Base-by-base conservation (phyloP, 2,888 invertebrate species). In the Eledona agricola region DNA sequence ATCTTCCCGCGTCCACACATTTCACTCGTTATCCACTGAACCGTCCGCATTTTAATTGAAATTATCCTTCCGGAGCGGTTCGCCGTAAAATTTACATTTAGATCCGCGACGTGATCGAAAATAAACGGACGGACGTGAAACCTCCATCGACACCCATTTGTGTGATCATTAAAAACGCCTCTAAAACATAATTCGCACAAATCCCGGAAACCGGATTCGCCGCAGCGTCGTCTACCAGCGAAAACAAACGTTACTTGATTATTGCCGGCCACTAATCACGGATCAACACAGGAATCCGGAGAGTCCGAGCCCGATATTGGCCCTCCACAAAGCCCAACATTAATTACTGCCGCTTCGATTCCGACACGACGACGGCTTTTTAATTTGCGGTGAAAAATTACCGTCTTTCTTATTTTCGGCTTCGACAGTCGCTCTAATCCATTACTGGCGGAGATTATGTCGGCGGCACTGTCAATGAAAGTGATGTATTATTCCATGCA, bases 401-500 rank as follows among this genome's bases (percentile, higher is more conserved):
- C 28, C n/a, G 9, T 12, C 20, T 19, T 40, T 40, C 40, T 50
- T 50, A 50, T 50, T 32, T 37, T 37, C 22, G 31, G 31, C 31
- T 32, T 34, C 20, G 31, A 26, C 25, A 17, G 29, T 31, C 34
- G 34, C 26, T 10, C 22, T 45, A 51, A 51, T 51, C 51, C 37
- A 51, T 51, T 51, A 43, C 26, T 13, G 22, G 15, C 20, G 23
- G 9, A 17, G 15, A 37, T 51, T 51, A 51, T 51, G 43, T 51
- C 34, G 45, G 37, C 26, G 12, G 26, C 45, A 29, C 51, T 52
- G 51, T 52, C 51, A 52, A 46, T 52, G 45, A 46, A 34, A 40
- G 40, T 53, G 47, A 53, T 53, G 40, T 53, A 53, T 53, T 53
- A 53, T 53, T 53, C 47, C 40, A 47, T 53, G 42, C 53, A 53